These are phyloP conservation scores for Scolopax rusticola DNA, from an alignment of 2,797 vertebrate species.

Conservation along the genomic window DNA sequence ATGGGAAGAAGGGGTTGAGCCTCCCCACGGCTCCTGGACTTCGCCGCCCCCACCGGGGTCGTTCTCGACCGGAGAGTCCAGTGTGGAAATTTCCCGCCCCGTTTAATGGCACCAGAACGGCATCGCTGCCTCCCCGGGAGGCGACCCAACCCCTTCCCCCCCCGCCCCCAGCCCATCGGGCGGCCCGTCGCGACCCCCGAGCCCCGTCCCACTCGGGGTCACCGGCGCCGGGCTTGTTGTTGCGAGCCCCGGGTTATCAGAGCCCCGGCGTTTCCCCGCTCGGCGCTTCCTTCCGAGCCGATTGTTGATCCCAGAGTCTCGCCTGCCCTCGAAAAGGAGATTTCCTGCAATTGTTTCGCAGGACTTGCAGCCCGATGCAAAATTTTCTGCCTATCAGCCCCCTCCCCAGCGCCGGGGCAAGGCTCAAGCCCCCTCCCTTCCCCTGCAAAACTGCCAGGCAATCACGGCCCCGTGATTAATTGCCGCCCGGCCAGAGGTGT, in stretches of 20 bases:
- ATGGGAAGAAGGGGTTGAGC: neutral
- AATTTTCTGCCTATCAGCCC: constrained; percentile 29
- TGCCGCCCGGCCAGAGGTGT: neutral
- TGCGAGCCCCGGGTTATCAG: constrained; percentile 48
- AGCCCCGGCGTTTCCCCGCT: constrained; percentile 43
- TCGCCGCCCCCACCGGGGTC: rapidly evolving
- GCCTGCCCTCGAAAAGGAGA: constrained; percentile 24
- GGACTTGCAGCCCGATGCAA: constrained; percentile 1
- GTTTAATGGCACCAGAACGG: neutral
- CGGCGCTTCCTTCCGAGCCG: constrained; percentile 77
- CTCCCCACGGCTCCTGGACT: rapidly evolving
- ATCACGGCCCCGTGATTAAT: neutral
- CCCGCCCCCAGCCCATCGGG: neutral
- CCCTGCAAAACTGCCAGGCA: neutral
- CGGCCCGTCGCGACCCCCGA: rapidly evolving
- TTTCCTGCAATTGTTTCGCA: constrained; percentile 81
- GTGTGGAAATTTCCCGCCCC: neutral
- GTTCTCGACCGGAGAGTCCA: rapidly evolving
- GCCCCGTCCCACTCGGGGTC: neutral
- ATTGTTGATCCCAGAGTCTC: constrained; percentile 70
- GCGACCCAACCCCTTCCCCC: neutral
- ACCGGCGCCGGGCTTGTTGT: neutral
- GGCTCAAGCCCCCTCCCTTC: constrained; percentile 20
- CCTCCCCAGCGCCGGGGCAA: neutral
- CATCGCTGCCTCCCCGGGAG: no score